phyloP scores from a whole-genome alignment of 1,140 invertebrate species.

The Drosophila micromelanica region DNA sequence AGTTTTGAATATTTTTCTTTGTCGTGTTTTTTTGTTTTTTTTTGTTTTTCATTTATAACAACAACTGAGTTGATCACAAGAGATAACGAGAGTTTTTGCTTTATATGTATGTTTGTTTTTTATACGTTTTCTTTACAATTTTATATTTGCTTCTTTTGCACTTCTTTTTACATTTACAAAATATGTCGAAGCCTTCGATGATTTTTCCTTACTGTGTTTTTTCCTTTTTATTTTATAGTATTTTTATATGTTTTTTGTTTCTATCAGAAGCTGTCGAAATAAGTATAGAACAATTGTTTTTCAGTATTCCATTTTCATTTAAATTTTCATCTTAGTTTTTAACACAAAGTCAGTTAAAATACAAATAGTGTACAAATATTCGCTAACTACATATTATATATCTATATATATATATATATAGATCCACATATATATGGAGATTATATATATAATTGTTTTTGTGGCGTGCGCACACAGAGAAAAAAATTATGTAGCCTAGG shows the following conservation, averaged over 20 bases:
- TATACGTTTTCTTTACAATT: conserved; percentile 38
- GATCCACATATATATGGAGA: not conserved
- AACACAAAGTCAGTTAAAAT: conserved; percentile 51
- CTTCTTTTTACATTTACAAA: conserved; percentile 44
- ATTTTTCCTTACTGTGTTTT: conserved; percentile 12
- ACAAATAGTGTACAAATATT: conserved; percentile 79
- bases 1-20: conserved; percentile 35
- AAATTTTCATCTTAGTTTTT: conserved; percentile 1
- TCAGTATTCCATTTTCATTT: conserved; percentile 7
- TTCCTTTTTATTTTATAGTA: not conserved
- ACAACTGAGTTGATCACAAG: conserved; percentile 82
- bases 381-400: conserved; percentile 63
- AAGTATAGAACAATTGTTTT: conserved; percentile 17
- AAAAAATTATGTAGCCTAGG: conserved; percentile 32
- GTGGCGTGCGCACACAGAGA: conserved; percentile 21
- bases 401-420: conserved; percentile 27
- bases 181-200: conserved; percentile 54
- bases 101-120: conserved; percentile 36
- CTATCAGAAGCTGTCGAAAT: conserved; percentile 5
- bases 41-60: conserved; percentile 65
- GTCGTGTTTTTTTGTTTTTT: conserved; percentile 19
- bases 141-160: conserved; percentile 35
- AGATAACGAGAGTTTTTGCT: conserved; percentile 75
- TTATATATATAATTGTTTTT: conserved; percentile 34
- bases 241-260: conserved; percentile 18